Evolutionary conservation across 1,140 invertebrate genomes (phyloP).

Genomic region (Mercenaria mercenaria): DNA sequence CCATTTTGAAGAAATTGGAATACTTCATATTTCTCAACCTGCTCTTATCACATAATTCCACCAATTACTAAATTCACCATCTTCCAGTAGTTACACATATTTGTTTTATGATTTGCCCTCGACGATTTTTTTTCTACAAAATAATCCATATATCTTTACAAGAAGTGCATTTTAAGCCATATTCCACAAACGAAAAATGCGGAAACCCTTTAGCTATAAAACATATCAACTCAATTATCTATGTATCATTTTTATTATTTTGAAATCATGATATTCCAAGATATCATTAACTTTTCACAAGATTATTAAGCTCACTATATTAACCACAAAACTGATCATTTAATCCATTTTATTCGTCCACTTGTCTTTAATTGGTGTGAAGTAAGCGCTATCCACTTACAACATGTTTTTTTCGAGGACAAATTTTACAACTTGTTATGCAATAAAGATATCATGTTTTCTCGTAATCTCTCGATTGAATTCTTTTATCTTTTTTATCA

Average conservation of each 20-base stretch:
- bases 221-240: too few species aligned
- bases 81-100: too few species aligned
- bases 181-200: too few species aligned
- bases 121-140: too few species aligned
- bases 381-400: neutral
- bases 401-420: neutral
- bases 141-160: too few species aligned
- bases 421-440: constrained; percentile 8
- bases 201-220: too few species aligned
- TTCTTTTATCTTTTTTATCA: neutral
- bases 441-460: neutral
- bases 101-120: too few species aligned
- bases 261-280: neutral
- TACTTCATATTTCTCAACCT: neutral
- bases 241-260: too few species aligned
- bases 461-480: neutral
- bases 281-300: neutral
- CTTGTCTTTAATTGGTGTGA: constrained; percentile 17
- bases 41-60: neutral
- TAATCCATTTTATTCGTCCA: neutral
- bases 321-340: neutral
- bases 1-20: neutral
- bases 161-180: too few species aligned
- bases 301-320: neutral
- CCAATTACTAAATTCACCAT: neutral